Base-by-base conservation (phyloP, 1,140 invertebrate species). In the Hypothenemus hampei region DNA sequence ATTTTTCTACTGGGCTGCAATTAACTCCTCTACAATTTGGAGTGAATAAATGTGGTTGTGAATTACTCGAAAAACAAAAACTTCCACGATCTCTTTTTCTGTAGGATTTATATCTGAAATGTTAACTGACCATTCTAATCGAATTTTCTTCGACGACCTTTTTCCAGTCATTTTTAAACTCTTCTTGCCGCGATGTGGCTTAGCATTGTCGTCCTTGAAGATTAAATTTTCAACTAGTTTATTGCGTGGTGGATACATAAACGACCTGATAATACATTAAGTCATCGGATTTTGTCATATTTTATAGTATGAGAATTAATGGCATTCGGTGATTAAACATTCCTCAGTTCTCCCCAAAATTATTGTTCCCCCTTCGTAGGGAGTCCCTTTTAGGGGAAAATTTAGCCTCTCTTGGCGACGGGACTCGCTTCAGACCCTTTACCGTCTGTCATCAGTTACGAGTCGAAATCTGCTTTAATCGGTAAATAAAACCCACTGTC, bases 351-450 rank as follows among this genome's bases (percentile, higher is more conserved):
- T 8, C 23, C 44, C 29, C 5, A 46, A 46, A 23, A 31, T 46
- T 7, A 46, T 19, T 8, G 24, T 46, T 15, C 23, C 44, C 13
- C 80, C 57, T 73, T 78, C 20, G 74, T 79, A 51, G 55, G 60
- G 43, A 54, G 41, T 75, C 81, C 29, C 40, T 43, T 52, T 18
- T n/a, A n/a, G n/a, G n/a, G n/a, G n/a, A n/a, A n/a, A n/a, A 23
- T 24, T 16, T 2, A 31, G 3, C 3, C 26, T 8, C 26, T n/a
- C n/a, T n/a, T n/a, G n/a, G n/a, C n/a, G n/a, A n/a, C n/a, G 33
- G 20, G 33, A 50, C 22, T 4, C 22, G 18, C 26, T 43, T 23
- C 50, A 43, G 20, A 43, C 50, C 18, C 37, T 41, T 7, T 13
- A 11, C 11, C 48, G 19, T 4, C 35, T n/a, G 22, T 21, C 22